Percentiles rank a stretch among this genome's conserved stretches.
Conservation (phyloP, 2,797 vertebrate genomes). For the Notolabrus celidotus region DNA sequence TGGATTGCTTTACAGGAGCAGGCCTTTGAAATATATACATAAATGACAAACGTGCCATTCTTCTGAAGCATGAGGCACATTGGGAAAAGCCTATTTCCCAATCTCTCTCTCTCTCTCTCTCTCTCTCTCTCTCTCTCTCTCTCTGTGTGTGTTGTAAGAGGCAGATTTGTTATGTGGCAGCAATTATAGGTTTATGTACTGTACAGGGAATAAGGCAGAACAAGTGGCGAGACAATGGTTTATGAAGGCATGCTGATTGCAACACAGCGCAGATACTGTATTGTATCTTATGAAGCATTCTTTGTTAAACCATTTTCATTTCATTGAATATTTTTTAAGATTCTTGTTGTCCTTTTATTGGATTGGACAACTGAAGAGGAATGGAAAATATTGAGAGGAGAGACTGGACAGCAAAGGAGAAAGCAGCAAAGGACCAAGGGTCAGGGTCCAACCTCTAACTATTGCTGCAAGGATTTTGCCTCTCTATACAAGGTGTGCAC, state of each 20-base stretch:
- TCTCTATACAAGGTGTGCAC: background rate
- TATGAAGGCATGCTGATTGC: conserved; percentile 66
- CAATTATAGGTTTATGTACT: conserved; percentile 78
- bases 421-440: background rate
- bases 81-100: conserved; percentile 74
- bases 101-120: conserved; percentile 51
- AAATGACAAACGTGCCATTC: conserved; percentile 89
- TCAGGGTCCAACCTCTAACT: background rate
- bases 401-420: background rate
- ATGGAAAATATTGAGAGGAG: background rate
- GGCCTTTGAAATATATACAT: conserved; percentile 91
- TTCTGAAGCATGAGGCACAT: conserved; percentile 75
- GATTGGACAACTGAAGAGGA: background rate
- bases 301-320: conserved; percentile 16
- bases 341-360: background rate
- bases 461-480: background rate
- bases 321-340: background rate
- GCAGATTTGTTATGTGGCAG: conserved; percentile 48
- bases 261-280: conserved; percentile 62
- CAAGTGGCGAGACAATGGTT: conserved; percentile 58
- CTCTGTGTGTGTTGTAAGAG: conserved; percentile 61
- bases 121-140: conserved; percentile 54
- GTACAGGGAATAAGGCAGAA: conserved; percentile 73
- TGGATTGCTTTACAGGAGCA: conserved; percentile 89
- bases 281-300: conserved; percentile 54